These are phyloP conservation scores for Mycetomoellerius zeteki DNA, from an alignment of 1,140 invertebrate genomes.

Conservation along the genomic window DNA sequence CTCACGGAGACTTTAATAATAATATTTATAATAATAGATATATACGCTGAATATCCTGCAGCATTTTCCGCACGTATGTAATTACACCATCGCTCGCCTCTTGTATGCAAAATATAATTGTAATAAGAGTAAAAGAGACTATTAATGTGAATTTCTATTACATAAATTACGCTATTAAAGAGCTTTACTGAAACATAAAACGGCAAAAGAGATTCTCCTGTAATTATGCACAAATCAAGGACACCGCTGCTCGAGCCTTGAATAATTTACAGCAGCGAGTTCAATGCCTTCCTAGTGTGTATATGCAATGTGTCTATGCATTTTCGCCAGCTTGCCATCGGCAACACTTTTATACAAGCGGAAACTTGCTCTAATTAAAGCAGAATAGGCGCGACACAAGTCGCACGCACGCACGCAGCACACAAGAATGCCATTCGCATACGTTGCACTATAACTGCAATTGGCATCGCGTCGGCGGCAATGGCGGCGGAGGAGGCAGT, in stretches of 20 bases:
- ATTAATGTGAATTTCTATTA: neutral
- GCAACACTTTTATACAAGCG: constrained; percentile 79
- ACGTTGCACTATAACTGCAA: constrained; percentile 51
- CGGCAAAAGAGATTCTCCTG: constrained; percentile 5
- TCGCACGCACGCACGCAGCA: constrained; percentile 20
- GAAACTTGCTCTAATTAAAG: constrained; percentile 84
- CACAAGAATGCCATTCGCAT: neutral
- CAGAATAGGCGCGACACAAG: constrained; percentile 75
- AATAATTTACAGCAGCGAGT: constrained; percentile 71
- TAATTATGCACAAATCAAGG: constrained; percentile 62
- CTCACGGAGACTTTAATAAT: neutral
- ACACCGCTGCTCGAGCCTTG: constrained; percentile 33
- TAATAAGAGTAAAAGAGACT: neutral
- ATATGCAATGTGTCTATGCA: constrained; percentile 69
- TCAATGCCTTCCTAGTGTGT: constrained; percentile 74
- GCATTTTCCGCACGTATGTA: neutral
- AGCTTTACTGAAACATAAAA: constrained; percentile 25
- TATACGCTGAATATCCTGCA: neutral
- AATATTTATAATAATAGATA: constrained; percentile 2
- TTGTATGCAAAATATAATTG: constrained; percentile 13
- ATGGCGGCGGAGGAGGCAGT: constrained; percentile 13
- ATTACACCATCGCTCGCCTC: neutral
- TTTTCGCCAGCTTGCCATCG: constrained; percentile 75
- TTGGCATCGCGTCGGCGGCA: constrained; percentile 61
- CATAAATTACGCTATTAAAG: constrained; percentile 20